Evolutionary conservation across 2,888 invertebrate genomes (phyloP).

Genomic region (Drosophila neonasuta): DNA sequence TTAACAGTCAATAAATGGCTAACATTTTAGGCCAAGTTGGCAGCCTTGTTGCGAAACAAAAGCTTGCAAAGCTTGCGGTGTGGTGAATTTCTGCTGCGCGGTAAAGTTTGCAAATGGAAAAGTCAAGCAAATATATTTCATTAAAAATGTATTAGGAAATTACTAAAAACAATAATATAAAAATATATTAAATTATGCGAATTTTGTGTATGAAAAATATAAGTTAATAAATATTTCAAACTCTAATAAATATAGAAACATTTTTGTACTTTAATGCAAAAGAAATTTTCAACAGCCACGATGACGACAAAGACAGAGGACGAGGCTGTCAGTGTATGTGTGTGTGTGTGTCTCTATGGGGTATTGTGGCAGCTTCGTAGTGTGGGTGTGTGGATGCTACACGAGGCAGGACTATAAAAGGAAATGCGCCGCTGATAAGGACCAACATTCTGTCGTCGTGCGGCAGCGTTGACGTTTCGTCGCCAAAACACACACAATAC

Average conservation of each 20-base stretch:
- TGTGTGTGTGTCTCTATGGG: not conserved
- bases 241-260: not conserved
- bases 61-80: slow-evolving; percentile 25
- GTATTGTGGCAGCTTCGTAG: not conserved
- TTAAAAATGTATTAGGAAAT: not conserved
- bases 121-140: not conserved
- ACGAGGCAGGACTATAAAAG: slow-evolving; percentile 77
- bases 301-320: slow-evolving; percentile 7
- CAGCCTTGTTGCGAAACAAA: slow-evolving; percentile 25
- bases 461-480: slow-evolving; percentile 74
- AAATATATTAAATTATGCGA: not conserved
- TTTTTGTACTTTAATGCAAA: slow-evolving; percentile 7
- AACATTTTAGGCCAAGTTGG: slow-evolving; percentile 60
- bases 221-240: not conserved
- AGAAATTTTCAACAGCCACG: not conserved
- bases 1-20: not conserved
- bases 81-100: slow-evolving; percentile 40
- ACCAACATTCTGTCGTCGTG: slow-evolving; percentile 79
- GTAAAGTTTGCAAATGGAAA: slow-evolving; percentile 16
- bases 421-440: slow-evolving; percentile 79
- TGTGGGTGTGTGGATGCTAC: slow-evolving; percentile 14
- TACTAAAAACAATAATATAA: too few species aligned
- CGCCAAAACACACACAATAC: slow-evolving; percentile 17
- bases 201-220: not conserved
- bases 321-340: slow-evolving; percentile 2